phyloP scores from a whole-genome alignment of 2,113 vertebrate genomes.

The Tenebrosternarchus preto region DNA sequence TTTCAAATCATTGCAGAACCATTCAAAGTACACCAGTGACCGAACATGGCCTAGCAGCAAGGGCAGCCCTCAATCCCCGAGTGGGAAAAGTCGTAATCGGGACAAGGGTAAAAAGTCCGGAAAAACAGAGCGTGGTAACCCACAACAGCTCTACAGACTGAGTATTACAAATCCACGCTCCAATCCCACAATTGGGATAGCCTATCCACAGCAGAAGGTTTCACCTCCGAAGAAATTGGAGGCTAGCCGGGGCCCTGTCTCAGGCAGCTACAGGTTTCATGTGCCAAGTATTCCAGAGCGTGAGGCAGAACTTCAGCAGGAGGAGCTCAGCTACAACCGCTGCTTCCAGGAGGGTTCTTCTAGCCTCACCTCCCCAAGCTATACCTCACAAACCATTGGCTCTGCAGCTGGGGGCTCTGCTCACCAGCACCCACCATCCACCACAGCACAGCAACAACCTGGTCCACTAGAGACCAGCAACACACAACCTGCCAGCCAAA shows the following conservation, averaged over 20 bases:
- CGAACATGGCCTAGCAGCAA: slow-evolving; percentile 78
- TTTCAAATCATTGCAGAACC: slow-evolving; percentile 82
- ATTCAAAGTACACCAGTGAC: slow-evolving; percentile 76
- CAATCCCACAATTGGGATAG: slow-evolving; percentile 83
- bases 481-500: slow-evolving; percentile 72
- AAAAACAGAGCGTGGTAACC: slow-evolving; percentile 78
- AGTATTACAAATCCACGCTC: slow-evolving; percentile 78
- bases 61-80: slow-evolving; percentile 77
- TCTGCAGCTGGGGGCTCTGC: slow-evolving; percentile 65
- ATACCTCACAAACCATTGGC: slow-evolving; percentile 85
- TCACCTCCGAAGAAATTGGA: slow-evolving; percentile 82
- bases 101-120: slow-evolving; percentile 76
- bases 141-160: slow-evolving; percentile 85
- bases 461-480: slow-evolving; percentile 69
- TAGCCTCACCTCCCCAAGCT: slow-evolving; percentile 80
- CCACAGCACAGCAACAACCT: slow-evolving; percentile 63
- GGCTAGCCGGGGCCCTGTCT: slow-evolving; percentile 63
- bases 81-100: slow-evolving; percentile 75
- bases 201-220: slow-evolving; percentile 84
- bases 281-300: slow-evolving; percentile 77
- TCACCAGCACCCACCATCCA: slow-evolving; percentile 69
- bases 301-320: slow-evolving; percentile 78
- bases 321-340: slow-evolving; percentile 78
- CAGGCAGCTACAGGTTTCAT: slow-evolving; percentile 81
- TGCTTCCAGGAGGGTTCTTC: slow-evolving; percentile 80